Evolutionary conservation across 2,888 invertebrate genomes (phyloP).

Genomic region (Microctonus brassicae): DNA sequence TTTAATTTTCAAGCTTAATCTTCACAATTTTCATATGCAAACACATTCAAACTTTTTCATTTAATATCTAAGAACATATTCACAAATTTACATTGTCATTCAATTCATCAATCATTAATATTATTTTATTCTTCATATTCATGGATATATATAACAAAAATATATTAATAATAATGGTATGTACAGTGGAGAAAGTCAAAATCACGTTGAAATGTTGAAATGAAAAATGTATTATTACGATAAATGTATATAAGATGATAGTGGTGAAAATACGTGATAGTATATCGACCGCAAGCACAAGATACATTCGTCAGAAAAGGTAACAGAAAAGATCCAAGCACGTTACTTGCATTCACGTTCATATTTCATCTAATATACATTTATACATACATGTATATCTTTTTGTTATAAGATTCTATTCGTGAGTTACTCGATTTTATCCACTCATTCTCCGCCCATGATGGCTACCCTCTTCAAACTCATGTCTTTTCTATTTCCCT

Average conservation of each 20-base stretch:
- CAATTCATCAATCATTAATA: no score
- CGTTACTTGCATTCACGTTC: slow-evolving; percentile 11
- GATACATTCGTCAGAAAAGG: slow-evolving; percentile 18
- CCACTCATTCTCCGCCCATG: slow-evolving; percentile 21
- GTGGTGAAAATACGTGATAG: neutral
- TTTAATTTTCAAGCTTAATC: no score
- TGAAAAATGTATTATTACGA: neutral
- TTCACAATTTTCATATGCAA: no score
- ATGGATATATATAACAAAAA: no score
- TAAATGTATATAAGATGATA: neutral
- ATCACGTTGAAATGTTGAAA: neutral
- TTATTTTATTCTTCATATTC: no score
- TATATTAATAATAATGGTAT: no score
- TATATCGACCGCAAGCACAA: slow-evolving; percentile 20
- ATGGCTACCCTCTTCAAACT: neutral
- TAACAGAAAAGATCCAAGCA: slow-evolving; percentile 21
- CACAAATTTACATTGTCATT: no score
- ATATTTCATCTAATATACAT: slow-evolving; percentile 28
- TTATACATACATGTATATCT: no score
- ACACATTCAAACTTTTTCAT: no score
- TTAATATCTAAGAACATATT: no score
- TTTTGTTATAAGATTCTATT: slow-evolving; percentile 27
- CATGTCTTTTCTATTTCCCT: neutral
- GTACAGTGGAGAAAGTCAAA: no score
- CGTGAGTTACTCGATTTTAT: slow-evolving; percentile 34